A percentile compares a stretch with the other conserved stretches of the same genome.
phyloP scores from a whole-genome alignment of 2,113 vertebrate genomes.

The Microtus ochrogaster region DNA sequence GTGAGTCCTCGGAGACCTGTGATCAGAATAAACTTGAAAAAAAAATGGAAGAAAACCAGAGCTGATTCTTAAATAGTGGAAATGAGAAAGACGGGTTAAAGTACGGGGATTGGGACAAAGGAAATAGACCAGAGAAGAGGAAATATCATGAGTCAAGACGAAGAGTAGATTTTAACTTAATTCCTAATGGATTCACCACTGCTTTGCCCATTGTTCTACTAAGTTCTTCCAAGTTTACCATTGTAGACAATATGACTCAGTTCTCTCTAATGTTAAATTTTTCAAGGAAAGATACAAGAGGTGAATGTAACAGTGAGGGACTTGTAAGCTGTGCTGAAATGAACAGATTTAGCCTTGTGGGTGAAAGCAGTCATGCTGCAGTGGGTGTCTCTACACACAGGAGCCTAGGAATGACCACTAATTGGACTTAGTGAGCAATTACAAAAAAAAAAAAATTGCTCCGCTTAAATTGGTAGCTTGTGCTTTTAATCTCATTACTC shows the following conservation, averaged over 20 bases:
- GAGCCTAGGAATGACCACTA: neutral
- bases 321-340: neutral
- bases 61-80: neutral
- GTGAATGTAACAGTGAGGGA: neutral
- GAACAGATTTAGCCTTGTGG: neutral
- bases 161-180: neutral
- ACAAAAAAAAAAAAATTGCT: too few relatives aligned
- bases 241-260: neutral
- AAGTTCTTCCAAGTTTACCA: neutral
- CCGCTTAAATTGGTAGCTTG: neutral
- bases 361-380: neutral
- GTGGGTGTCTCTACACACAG: too few relatives aligned
- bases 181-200: neutral
- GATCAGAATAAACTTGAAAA: neutral
- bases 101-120: accelerated
- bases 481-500: neutral
- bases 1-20: accelerated
- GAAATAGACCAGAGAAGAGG: too few relatives aligned
- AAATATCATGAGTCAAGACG: too few relatives aligned
- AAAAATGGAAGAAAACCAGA: neutral
- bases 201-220: neutral
- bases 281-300: neutral
- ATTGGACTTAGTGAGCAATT: neutral
- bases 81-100: neutral
- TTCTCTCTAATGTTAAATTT: neutral